A percentile compares a stretch with the other conserved stretches of the same genome.
phyloP scores from a whole-genome alignment of 2,797 vertebrate species.

The Poecilia picta region DNA sequence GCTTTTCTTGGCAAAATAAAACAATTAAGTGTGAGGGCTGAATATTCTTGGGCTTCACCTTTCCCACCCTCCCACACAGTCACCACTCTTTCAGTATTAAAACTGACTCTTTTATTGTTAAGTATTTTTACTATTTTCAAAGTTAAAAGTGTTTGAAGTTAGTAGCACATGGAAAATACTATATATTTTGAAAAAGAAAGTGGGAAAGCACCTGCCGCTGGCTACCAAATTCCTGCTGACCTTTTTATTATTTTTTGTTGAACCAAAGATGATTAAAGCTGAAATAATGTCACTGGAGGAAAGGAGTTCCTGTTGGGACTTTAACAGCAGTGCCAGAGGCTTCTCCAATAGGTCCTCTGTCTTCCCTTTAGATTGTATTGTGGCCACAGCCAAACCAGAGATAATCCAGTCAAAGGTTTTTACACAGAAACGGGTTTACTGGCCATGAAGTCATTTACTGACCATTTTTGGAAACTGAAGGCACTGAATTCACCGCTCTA shows the following conservation, averaged over 20 bases:
- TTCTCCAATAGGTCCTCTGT: conserved; percentile 15
- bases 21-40: conserved; percentile 65
- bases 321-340: conserved; percentile 12
- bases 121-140: conserved; percentile 1
- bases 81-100: conserved; percentile 9
- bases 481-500: neutral
- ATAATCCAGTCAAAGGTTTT: neutral
- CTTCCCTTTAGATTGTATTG: neutral
- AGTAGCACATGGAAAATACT: neutral
- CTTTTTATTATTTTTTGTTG: neutral
- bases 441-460: neutral
- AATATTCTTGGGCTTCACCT: conserved; percentile 44
- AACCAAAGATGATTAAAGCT: neutral
- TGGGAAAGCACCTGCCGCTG: neutral
- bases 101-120: neutral
- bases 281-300: neutral
- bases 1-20: conserved; percentile 62
- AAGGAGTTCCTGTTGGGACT: conserved; percentile 22
- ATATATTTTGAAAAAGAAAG: conserved; percentile 2
- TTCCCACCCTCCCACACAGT: conserved; percentile 25
- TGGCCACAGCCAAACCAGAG: neutral
- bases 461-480: neutral
- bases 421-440: neutral
- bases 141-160: neutral
- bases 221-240: neutral